Evolutionary conservation across 2,888 invertebrate genomes (phyloP), one percentile per base, ranked within the genome.

Genomic region (Noctua janthe): DNA sequence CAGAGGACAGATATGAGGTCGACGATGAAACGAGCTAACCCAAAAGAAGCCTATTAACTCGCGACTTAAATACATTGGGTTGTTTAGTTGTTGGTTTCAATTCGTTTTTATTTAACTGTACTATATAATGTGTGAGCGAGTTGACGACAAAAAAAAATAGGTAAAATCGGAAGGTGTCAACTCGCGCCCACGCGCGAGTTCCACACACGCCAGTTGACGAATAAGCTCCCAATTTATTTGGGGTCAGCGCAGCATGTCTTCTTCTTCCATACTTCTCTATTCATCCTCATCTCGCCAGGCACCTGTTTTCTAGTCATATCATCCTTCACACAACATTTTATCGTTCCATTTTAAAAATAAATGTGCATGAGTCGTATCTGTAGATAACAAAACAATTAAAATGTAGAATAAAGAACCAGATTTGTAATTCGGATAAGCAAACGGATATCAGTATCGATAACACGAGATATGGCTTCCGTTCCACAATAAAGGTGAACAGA

Each of bases 371-470:
- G 7, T 49, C 8, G 2, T 49, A 23, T n/a, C 20, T 69, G 17
- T 39, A 69, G 23, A 70, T 47, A 81, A 47, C 6, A 54, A 76
- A 54, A 47, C 47, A 83, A 70, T 70, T 70, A 39, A 67, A 72
- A 69, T 74, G 10, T 69, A 39, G 13, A 69, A 62, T 54, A n/a
- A 69, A 64, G 8, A 6, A n/a, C 8, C 13, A 49, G 70, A 83
- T 80, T 83, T 72, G 13, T 54, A 39, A 70, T 70, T 81, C 56
- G 23, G 75, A 59, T 70, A 73, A 74, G 47, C 23, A 20, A 64
- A n/a, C 54, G 54, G 29, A 74, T 85, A 75, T 85, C 51, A 71
- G 51, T 54, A 59, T n/a, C 13, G 62, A 70, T 56, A 83, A 83
- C 49, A n/a, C 15, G 29, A 47, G 76, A 85, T 81, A 76, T 73